A percentile compares a stretch with the other conserved stretches of the same genome.
Evolutionary conservation across 2,797 vertebrate genomes (phyloP).

Genomic region (Pristis pectinata): DNA sequence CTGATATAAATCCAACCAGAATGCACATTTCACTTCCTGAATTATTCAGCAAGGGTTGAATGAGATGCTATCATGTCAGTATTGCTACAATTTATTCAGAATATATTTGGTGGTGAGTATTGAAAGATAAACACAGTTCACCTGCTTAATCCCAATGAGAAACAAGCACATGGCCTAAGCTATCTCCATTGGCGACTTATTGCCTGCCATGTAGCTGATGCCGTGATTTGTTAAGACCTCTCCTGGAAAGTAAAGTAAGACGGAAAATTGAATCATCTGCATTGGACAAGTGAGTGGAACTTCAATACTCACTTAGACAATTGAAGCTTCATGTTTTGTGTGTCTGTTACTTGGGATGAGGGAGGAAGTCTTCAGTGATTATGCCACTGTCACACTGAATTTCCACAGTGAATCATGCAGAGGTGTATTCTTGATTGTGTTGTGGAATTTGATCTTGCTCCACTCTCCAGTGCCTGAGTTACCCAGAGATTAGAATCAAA

Average conservation of each 20-base stretch:
- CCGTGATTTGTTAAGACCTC: not conserved
- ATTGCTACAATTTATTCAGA: slow-evolving; percentile 1
- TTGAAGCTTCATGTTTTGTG: not conserved
- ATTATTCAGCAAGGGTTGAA: not conserved
- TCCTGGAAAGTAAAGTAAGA: not conserved
- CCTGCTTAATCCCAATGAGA: not conserved
- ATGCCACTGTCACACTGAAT: not conserved
- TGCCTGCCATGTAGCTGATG: not conserved
- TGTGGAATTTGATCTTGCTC: not conserved
- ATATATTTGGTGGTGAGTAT: not conserved
- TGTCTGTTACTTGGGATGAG: not conserved
- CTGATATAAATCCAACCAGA: not conserved
- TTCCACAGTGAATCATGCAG: not conserved
- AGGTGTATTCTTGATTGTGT: not conserved
- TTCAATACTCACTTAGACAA: not conserved
- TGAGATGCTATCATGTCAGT: not conserved
- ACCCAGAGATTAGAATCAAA: not conserved
- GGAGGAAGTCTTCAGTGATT: not conserved
- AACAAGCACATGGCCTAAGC: not conserved
- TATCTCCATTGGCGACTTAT: not conserved
- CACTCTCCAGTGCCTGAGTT: not conserved
- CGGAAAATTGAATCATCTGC: not conserved
- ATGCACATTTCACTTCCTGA: not conserved
- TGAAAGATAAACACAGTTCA: not conserved
- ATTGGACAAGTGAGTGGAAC: not conserved